phyloP scores from a whole-genome alignment of 1,140 invertebrate genomes.

The Euura saliciscinereae region DNA sequence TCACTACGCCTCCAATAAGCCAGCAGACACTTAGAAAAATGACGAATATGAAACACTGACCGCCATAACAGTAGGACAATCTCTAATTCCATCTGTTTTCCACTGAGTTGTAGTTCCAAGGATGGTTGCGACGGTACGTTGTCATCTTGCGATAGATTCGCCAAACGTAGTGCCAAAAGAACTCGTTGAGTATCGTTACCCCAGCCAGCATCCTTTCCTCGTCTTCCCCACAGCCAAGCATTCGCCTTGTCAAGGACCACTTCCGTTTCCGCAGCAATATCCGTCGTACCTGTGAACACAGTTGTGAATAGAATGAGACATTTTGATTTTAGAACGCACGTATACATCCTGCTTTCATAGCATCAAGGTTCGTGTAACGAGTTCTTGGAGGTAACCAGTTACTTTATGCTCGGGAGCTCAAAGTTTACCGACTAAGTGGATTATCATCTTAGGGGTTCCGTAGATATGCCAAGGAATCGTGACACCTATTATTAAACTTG shows the following conservation, averaged over 20 bases:
- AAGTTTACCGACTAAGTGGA: neutral
- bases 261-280: slow-evolving; percentile 33
- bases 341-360: too few species aligned
- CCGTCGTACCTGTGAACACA: neutral
- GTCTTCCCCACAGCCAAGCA: slow-evolving; percentile 71
- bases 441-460: neutral
- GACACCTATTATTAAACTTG: slow-evolving; percentile 1
- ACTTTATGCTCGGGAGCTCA: neutral
- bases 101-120: slow-evolving; percentile 76
- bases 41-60: slow-evolving; percentile 49
- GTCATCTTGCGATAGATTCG: slow-evolving; percentile 54
- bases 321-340: too few species aligned
- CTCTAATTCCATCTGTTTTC: slow-evolving; percentile 84
- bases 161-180: slow-evolving; percentile 65
- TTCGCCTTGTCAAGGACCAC: slow-evolving; percentile 65
- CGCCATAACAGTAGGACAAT: slow-evolving; percentile 80
- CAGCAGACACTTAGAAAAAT: too few species aligned
- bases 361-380: neutral
- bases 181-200: slow-evolving; percentile 77
- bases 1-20: too few species aligned
- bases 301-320: too few species aligned
- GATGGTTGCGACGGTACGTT: slow-evolving; percentile 57
- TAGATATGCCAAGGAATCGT: neutral
- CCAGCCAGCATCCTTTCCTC: slow-evolving; percentile 76
- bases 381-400: neutral